Evolutionary conservation across 2,888 invertebrate species (phyloP), one percentile per base, ranked within the genome.

Genomic region (Thecocarcelia acutangulata): DNA sequence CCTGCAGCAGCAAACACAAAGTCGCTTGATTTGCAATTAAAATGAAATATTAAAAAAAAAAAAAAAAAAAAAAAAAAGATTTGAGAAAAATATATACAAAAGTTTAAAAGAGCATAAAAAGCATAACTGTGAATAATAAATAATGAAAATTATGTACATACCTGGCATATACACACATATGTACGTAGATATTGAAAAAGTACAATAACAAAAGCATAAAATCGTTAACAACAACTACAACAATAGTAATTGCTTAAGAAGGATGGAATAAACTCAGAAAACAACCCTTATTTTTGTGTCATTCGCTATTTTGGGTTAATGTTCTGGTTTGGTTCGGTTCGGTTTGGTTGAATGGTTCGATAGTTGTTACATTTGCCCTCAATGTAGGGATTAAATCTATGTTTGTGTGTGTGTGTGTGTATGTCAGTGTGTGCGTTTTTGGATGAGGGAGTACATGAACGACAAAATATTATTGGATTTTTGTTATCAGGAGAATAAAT

Each of bases 241-340:
- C 13, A 46, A 21, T 9, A 52, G 61, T 15, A 74, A 40, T n/a
- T 9, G 33, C 8, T 5, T 9, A 13, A 44, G 9, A 40, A 40
- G 9, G 66, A 33, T 33, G 13, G 17, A 66, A 56, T 48, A 56
- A 15, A 72, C 56, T 8, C 17, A 59, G 17, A 76, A 76, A 80
- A 42, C 80, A 61, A 68, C 80, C 80, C 80, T 68, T 80, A 56
- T 61, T 72, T 50, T 70, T 68, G 24, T 75, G 24, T 28, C 50
- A 50, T 42, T 75, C 66, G 11, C 48, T 37, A 44, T 66, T 68
- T 72, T 68, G 72, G 75, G 72, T 76, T 54, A 72, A 66, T 72
- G 72, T 81, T 70, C 72, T 72, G 58, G 46, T 80, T 80, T 28
- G 28, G 28, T 28, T 28, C 6, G 3, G 28, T 70, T 66, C 66